Conservation (phyloP, 2,888 invertebrate species). For the Lordiphosa andalusiaca region DNA sequence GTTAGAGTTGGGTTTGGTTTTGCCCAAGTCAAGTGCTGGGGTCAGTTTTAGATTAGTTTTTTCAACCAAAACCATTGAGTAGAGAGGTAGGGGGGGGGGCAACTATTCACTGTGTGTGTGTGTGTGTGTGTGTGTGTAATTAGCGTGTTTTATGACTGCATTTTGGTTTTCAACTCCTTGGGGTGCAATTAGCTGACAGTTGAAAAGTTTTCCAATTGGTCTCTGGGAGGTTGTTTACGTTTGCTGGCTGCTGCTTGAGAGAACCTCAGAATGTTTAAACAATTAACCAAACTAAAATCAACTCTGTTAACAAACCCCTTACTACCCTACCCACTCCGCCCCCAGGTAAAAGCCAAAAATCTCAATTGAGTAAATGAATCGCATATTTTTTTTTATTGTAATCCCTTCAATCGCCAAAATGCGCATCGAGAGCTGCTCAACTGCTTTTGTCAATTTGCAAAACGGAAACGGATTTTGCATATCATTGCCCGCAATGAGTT, state of each 20-base stretch:
- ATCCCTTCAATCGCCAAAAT: constrained; percentile 23
- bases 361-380: constrained; percentile 42
- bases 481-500: constrained; percentile 51
- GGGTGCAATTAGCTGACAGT: constrained; percentile 63
- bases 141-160: constrained; percentile 64
- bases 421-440: constrained; percentile 18
- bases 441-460: constrained; percentile 27
- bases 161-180: constrained; percentile 51
- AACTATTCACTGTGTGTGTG: constrained; percentile 30
- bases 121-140: constrained; percentile 43
- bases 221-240: constrained; percentile 40
- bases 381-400: constrained; percentile 21
- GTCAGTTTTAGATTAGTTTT: constrained; percentile 70
- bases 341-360: constrained; percentile 17
- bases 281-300: no score
- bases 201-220: constrained; percentile 57
- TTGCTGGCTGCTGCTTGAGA: background rate
- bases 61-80: background rate
- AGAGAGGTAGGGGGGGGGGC: background rate
- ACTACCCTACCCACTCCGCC: no score
- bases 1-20: constrained; percentile 31
- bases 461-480: constrained; percentile 61
- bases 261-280: no score
- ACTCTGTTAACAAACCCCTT: no score
- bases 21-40: constrained; percentile 55